These are phyloP conservation scores for Euschistus heros DNA, from an alignment of 1,140 invertebrate genomes.

Conservation along the genomic window DNA sequence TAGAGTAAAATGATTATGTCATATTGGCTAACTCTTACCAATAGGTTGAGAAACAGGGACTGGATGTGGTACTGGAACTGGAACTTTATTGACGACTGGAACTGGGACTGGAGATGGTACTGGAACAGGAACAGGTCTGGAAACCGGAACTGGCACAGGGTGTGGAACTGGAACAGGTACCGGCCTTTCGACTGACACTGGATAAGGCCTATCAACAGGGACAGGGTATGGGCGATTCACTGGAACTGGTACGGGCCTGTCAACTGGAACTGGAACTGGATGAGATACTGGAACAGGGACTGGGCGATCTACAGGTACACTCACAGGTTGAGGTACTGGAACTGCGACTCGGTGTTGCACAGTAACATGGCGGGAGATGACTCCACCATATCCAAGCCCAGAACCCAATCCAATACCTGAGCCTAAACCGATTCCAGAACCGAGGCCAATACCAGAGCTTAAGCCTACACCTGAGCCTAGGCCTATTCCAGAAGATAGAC, in stretches of 20 bases:
- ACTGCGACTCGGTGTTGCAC: slow-evolving; percentile 25
- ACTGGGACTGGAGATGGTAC: slow-evolving; percentile 26
- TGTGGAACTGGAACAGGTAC: slow-evolving; percentile 27
- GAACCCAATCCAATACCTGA: slow-evolving; percentile 13
- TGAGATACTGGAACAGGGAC: slow-evolving; percentile 25
- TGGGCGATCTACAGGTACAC: slow-evolving; percentile 28
- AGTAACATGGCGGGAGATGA: slow-evolving; percentile 20
- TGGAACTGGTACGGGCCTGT: slow-evolving; percentile 26
- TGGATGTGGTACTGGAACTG: slow-evolving; percentile 17
- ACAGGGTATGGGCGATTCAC: slow-evolving; percentile 26
- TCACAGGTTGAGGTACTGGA: slow-evolving; percentile 26
- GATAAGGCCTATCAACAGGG: slow-evolving; percentile 1
- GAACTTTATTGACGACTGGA: slow-evolving; percentile 22
- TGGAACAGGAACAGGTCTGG: slow-evolving; percentile 21
- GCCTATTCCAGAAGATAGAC: not conserved
- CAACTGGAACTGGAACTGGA: slow-evolving; percentile 27
- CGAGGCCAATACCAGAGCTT: not conserved
- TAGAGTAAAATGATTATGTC: not conserved
- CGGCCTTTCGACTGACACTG: slow-evolving; percentile 27
- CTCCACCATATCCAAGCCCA: not conserved
- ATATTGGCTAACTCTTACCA: not conserved
- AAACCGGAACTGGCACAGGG: slow-evolving; percentile 24
- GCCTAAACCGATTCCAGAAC: not conserved
- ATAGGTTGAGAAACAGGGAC: not conserved
- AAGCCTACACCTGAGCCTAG: not conserved